A percentile compares a stretch with the other conserved stretches of the same genome.
These are phyloP conservation scores for Rousettus leschenaultii DNA, from an alignment of 2,113 vertebrate genomes.

Conservation along the genomic window DNA sequence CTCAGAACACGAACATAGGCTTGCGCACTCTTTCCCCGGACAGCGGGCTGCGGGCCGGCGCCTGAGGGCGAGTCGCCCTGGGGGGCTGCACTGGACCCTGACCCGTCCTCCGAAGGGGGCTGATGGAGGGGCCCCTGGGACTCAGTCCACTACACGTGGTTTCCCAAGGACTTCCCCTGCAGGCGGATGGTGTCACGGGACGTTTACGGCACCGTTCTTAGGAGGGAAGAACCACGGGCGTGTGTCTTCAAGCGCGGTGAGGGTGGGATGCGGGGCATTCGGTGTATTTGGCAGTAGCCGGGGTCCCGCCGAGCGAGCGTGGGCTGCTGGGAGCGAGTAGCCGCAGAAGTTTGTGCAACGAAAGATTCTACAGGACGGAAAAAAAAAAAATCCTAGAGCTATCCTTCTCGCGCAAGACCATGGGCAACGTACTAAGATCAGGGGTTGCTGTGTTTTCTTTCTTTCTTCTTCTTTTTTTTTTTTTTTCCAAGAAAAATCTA, in stretches of 20 bases:
- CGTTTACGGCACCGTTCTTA: background rate
- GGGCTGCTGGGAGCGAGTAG: background rate
- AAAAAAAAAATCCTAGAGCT: background rate
- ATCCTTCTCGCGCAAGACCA: background rate
- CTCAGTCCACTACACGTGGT: background rate
- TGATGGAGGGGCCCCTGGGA: background rate
- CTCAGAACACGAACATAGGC: background rate
- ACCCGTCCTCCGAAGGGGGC: no score
- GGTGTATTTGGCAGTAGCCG: background rate
- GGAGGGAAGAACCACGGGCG: background rate
- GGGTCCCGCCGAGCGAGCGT: no score
- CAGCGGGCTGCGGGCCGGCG: background rate
- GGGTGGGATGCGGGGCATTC: background rate
- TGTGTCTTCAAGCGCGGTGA: background rate
- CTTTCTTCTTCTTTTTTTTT: background rate
- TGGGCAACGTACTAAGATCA: background rate
- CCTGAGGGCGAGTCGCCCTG: background rate
- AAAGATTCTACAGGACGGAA: background rate
- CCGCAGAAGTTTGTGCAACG: background rate
- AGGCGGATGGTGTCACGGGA: background rate
- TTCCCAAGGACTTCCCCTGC: accelerated
- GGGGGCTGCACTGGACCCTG: background rate
- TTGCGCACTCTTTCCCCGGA: accelerated
- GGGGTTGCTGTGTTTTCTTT: background rate
- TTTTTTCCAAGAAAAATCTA: background rate